Base-by-base conservation (phyloP, 1,140 invertebrate species). In the Aphis craccivora region DNA sequence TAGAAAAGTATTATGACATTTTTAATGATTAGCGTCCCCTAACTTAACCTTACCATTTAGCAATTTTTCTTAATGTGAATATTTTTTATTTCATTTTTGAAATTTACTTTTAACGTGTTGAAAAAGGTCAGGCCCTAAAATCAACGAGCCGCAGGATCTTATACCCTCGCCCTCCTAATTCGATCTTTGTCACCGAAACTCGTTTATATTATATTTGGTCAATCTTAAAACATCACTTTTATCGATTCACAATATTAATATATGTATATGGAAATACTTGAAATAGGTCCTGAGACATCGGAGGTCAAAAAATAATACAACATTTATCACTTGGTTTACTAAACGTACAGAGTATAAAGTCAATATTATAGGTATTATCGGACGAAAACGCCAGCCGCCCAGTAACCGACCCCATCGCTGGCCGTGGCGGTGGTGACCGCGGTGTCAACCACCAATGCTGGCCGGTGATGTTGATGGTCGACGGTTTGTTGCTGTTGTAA, bases 311-410 rank as follows among this genome's bases (percentile, higher is more conserved):
- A 76, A 76, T n/a, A 67, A n/a, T n/a, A n/a, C 18, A 76, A 76
- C 30, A 18, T 0, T 6, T 35, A 76, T 18, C n/a, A 18, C 30
- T 11, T 14, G 30, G 23, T 55, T 9, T 55, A 60, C 60, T 67
- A 14, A 67, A n/a, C 60, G n/a, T 67, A n/a, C 60, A 30, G 30
- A 67, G 11, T 4, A 67, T 14, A 14, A 22, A 67, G 14, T 67
- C 4, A n/a, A 76, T 76, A n/a, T n/a, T n/a, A 18, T 18, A n/a
- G 14, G 60, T n/a, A 89, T n/a, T 91, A 91, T 81, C 90, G 90
- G 43, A 91, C 90, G 67, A 91, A 91, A 5, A 91, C 90, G 25
- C 90, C 90, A 43, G 90, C 60, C 22, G 90, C 35, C 90, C 90
- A 91, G 55, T 87, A 93, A 55, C 81, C 67, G 14, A 11, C 51